phyloP scores from a whole-genome alignment of 53 echinoderm and acorn worm genomes.

The Glandiceps talaboti region DNA sequence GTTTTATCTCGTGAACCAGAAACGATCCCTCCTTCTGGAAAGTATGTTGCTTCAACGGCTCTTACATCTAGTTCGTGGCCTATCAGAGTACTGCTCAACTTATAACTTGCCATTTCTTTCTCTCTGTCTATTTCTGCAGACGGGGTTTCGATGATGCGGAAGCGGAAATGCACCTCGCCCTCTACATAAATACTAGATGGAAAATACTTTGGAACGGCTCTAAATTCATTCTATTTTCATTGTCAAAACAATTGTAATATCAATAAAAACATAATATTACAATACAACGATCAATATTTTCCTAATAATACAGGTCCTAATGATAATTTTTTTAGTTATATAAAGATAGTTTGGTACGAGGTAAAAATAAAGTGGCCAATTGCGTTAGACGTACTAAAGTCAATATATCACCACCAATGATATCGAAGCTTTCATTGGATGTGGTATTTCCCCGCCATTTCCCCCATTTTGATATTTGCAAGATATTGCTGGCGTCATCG shows the following conservation, averaged over 20 bases:
- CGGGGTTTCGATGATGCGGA: constrained; percentile 3
- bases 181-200: too few relatives aligned
- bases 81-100: constrained; percentile 52
- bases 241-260: not conserved
- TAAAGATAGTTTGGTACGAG: constrained; percentile 9
- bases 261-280: too few relatives aligned
- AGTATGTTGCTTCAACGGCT: constrained; percentile 54
- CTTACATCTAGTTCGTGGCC: constrained; percentile 95
- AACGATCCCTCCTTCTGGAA: constrained; percentile 51
- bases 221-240: not conserved
- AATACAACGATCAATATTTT: too few relatives aligned
- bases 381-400: not conserved
- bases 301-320: too few relatives aligned
- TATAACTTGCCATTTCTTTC: constrained; percentile 36
- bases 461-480: not conserved
- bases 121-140: constrained; percentile 9
- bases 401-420: constrained; percentile 3
- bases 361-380: constrained; percentile 10
- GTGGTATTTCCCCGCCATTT: constrained; percentile 43
- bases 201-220: too few relatives aligned
- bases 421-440: not conserved
- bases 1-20: constrained; percentile 91
- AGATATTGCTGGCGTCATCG: too few relatives aligned
- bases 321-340: too few relatives aligned
- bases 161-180: not conserved